Percentiles rank a stretch among this genome's conserved stretches.
Conservation (phyloP, 2,797 vertebrate species). For the Bucorvus abyssinicus region DNA sequence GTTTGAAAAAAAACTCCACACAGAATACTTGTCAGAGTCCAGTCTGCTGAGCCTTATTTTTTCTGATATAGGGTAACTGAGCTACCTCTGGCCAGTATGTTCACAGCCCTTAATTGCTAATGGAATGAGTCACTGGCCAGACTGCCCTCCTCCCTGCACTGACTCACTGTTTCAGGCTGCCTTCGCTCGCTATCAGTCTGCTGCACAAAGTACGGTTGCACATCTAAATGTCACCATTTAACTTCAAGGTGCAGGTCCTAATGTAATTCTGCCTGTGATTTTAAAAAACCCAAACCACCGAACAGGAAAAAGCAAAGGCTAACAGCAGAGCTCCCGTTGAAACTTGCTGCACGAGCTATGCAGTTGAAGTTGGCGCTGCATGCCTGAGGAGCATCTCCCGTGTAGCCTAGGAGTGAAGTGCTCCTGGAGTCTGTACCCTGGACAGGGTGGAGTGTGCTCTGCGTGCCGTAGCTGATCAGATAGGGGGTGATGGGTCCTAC, state of each 20-base stretch:
- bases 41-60: neutral
- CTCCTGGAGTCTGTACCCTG: neutral
- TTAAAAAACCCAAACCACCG: neutral
- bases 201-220: neutral
- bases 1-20: neutral
- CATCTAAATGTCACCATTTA: neutral
- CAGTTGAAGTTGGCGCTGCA: fast-evolving
- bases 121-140: neutral
- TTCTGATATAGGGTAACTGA: neutral
- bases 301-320: neutral
- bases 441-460: neutral
- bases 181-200: neutral
- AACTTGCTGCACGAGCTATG: fast-evolving
- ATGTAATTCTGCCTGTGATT: neutral
- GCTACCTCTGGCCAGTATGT: neutral
- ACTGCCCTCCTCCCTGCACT: slow-evolving; percentile 23
- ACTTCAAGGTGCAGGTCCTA: neutral
- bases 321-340: fast-evolving
- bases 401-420: fast-evolving
- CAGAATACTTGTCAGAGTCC: neutral
- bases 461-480: neutral
- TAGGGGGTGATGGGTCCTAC: fast-evolving
- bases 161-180: slow-evolving; percentile 10
- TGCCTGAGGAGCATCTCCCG: neutral
- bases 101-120: neutral